Evolutionary conservation across 53 echinoderm and acorn worm species (phyloP).

Genomic region (Glandiceps talaboti): DNA sequence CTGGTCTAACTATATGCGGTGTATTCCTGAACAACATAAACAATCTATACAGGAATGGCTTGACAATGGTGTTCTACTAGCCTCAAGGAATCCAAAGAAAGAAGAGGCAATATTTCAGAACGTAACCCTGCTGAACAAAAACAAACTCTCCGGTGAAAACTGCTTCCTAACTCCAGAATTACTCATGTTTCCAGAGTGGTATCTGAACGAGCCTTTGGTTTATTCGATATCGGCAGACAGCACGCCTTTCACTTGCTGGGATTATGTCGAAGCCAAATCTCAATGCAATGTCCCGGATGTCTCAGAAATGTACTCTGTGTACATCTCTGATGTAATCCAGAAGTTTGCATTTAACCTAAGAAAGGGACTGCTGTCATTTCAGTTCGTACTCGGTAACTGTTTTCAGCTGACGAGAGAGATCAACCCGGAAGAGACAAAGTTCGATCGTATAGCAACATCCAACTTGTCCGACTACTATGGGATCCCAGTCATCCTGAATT

Average conservation of each 20-base stretch:
- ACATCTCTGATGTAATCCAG: conserved; percentile 20
- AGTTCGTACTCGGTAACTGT: conserved; percentile 12
- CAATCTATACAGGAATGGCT: neutral
- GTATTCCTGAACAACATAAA: neutral
- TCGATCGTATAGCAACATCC: conserved; percentile 35
- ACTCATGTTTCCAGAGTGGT: no score
- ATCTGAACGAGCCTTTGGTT: neutral
- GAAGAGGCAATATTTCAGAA: neutral
- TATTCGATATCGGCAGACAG: conserved; percentile 19
- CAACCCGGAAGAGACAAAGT: neutral
- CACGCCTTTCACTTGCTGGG: conserved; percentile 29
- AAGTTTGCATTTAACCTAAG: conserved; percentile 1
- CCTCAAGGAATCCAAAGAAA: neutral
- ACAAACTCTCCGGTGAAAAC: neutral
- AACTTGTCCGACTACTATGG: conserved; percentile 27
- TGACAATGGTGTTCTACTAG: neutral
- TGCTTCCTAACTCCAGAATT: neutral
- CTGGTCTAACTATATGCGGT: neutral
- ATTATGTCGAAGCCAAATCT: conserved; percentile 19
- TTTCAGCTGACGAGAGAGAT: conserved; percentile 4
- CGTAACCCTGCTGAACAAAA: neutral
- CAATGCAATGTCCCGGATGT: conserved; percentile 5
- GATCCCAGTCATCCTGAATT: conserved; percentile 7
- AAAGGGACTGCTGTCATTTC: conserved; percentile 1
- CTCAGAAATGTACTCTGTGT: conserved; percentile 19